Evolutionary conservation across 1,140 invertebrate species (phyloP).

Genomic region (Frieseomelitta varia): DNA sequence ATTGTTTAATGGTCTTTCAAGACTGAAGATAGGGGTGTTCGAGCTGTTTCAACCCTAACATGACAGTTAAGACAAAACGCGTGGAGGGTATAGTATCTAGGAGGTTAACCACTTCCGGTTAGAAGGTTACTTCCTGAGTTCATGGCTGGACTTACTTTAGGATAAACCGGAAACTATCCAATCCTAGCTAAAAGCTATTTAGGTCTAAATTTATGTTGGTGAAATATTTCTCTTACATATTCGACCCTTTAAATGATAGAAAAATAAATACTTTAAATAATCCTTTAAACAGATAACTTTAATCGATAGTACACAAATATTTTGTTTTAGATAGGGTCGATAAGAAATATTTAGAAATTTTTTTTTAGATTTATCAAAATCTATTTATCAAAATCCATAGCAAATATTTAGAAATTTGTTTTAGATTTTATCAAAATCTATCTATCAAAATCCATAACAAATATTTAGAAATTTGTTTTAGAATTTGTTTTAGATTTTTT

Average conservation of each 20-base stretch:
- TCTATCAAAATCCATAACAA: too few species aligned
- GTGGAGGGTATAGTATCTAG: constrained; percentile 35
- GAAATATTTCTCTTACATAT: neutral
- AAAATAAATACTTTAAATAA: neutral
- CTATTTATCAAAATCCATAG: too few species aligned
- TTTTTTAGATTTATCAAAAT: too few species aligned
- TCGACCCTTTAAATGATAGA: neutral
- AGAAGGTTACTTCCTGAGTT: constrained; percentile 45
- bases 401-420: too few species aligned
- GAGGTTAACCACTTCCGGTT: constrained; percentile 50
- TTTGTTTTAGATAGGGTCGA: too few species aligned
- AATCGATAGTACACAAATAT: neutral
- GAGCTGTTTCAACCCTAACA: constrained; percentile 18
- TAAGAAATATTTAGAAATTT: too few species aligned
- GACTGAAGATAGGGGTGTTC: constrained; percentile 11
- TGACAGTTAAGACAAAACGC: constrained; percentile 43
- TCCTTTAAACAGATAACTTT: too few species aligned
- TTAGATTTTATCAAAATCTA: too few species aligned
- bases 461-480: too few species aligned
- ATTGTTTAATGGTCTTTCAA: constrained; percentile 5
- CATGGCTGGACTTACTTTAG: constrained; percentile 11
- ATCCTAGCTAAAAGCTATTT: constrained; percentile 21
- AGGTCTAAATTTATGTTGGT: constrained; percentile 26
- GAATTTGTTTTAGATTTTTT: too few species aligned
- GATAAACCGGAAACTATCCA: constrained; percentile 31